Evolutionary conservation across 2,113 vertebrate species (phyloP).

Genomic region (Percopsis transmontana): DNA sequence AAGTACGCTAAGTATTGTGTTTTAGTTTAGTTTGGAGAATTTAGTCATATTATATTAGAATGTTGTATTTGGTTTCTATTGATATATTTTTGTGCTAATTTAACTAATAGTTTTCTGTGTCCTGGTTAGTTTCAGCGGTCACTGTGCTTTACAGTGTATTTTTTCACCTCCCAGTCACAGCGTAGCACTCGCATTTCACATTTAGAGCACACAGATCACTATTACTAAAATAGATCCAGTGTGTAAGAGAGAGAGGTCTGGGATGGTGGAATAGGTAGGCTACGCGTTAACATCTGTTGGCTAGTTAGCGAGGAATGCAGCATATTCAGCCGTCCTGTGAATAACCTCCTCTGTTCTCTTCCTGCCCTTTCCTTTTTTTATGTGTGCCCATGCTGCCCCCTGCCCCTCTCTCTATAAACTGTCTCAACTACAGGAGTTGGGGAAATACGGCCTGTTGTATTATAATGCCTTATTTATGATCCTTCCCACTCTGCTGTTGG

Average conservation of each 20-base stretch:
- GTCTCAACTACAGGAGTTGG: constrained; percentile 84
- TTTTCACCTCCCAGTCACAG: no score
- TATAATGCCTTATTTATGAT: constrained; percentile 99
- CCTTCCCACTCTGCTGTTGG: constrained; percentile 87
- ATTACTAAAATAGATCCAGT: no score
- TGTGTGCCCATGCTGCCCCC: constrained; percentile 6
- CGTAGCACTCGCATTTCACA: no score
- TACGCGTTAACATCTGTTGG: constrained; percentile 42
- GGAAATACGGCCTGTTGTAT: constrained; percentile 94
- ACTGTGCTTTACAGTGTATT: not conserved
- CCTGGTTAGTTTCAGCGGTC: not conserved
- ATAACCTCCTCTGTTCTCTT: constrained; percentile 52
- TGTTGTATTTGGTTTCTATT: not conserved
- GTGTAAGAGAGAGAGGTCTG: not conserved
- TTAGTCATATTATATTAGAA: no score
- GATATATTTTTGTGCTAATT: not conserved
- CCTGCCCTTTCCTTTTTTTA: constrained; percentile 17
- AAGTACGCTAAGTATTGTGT: not conserved
- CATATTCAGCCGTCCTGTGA: constrained; percentile 34
- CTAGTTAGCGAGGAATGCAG: constrained; percentile 57
- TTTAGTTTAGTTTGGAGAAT: no score
- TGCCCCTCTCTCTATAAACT: constrained; percentile 28
- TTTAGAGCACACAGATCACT: no score
- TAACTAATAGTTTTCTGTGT: not conserved
- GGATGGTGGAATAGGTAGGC: constrained; percentile 18